These are phyloP conservation scores for Apeira syringaria DNA, from an alignment of 2,888 invertebrate species.

Conservation along the genomic window DNA sequence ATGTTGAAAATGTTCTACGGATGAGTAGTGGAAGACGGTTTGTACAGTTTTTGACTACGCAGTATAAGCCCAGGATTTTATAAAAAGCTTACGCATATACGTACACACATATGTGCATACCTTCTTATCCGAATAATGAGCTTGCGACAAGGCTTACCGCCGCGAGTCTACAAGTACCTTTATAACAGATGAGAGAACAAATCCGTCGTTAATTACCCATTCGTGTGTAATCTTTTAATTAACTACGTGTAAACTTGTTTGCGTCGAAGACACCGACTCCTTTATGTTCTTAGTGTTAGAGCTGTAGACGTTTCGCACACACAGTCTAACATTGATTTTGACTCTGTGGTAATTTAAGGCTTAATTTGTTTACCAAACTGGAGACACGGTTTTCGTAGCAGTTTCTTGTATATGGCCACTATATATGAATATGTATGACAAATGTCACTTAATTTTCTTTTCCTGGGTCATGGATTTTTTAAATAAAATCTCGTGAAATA, in stretches of 20 bases:
- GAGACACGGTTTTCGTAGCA: no score
- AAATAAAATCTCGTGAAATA: no score
- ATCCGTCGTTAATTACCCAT: conserved; percentile 73
- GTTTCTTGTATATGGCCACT: no score
- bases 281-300: conserved; percentile 30
- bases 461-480: no score
- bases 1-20: no score
- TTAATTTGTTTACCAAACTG: conserved; percentile 10
- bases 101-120: no score
- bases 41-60: no score
- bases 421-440: no score
- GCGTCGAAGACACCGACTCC: conserved; percentile 48
- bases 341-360: conserved; percentile 15
- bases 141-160: conserved; percentile 41
- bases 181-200: conserved; percentile 66
- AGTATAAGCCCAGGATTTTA: conserved; percentile 2
- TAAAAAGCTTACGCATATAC: background rate
- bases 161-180: conserved; percentile 23
- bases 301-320: conserved; percentile 17
- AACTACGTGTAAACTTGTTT: conserved; percentile 70
- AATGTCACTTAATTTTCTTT: no score
- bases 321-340: conserved; percentile 15
- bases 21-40: no score
- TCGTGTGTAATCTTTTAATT: conserved; percentile 79
- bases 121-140: conserved; percentile 24